Evolutionary conservation across 2,888 invertebrate genomes (phyloP), one percentile per base, ranked within the genome.

Genomic region (Caenorhabditis angaria): DNA sequence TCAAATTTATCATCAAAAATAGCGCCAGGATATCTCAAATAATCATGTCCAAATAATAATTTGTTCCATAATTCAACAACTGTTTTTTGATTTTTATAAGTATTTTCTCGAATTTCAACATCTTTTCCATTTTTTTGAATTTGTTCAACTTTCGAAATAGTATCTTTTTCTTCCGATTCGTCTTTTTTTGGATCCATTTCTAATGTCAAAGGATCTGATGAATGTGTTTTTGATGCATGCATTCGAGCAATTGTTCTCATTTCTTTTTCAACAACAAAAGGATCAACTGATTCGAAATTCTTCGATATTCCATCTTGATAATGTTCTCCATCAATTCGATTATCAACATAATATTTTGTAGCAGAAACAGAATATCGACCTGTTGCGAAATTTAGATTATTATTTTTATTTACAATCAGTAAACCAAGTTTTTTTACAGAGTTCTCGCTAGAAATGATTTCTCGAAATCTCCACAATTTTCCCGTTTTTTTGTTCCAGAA

Each of bases 301-400:
- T 69, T 48, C 41, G 50, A 28, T 32, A 32, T 54, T 35, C 35
- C 14, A 50, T 8, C 0, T 41, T 2, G 2, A 4, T 57, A 65
- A 32, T 70, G 70, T 22, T 70, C 65, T 0, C 70, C 70, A 24
- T 71, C 71, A 27, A 72, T 55, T 10, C 72, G 67, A 51, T 72
- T 72, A 41, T 72, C 72, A 32, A 65, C 65, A 60, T 72, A 72
- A 58, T 72, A 72, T 55, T 72, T 72, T 32, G 72, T 72, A 8
- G 72, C 67, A 12, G 72, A 72, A n/a, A 72, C 72, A 28, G 63
- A 59, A 57, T 71, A 71, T 28, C 27, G 8, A 0, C 70, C 70
- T 70, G 61, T n/a, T n/a, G n/a, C n/a, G n/a, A n/a, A n/a, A n/a
- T n/a, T n/a, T n/a, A n/a, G n/a, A n/a, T n/a, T n/a, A n/a, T n/a